These are phyloP conservation scores for Toxotes chatareus DNA, from an alignment of 2,113 vertebrate genomes.

Conservation along the genomic window DNA sequence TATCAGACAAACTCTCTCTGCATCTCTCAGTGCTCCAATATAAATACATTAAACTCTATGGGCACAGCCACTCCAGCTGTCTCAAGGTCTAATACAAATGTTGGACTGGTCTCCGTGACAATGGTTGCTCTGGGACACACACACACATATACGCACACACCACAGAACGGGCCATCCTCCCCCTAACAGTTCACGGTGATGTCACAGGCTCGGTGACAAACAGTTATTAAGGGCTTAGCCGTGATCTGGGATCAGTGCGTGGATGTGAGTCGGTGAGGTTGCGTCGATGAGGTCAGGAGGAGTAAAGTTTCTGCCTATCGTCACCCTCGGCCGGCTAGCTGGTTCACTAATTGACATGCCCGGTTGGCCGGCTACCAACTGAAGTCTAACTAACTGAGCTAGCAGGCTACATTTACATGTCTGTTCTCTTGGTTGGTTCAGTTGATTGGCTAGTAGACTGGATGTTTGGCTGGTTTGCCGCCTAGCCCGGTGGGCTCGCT, in stretches of 20 bases:
- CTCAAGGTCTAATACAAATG: slow-evolving; percentile 32
- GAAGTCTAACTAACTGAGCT: background rate
- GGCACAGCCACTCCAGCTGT: slow-evolving; percentile 11
- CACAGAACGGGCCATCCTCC: slow-evolving; percentile 70
- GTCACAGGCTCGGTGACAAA: slow-evolving; percentile 82
- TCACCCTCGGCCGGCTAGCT: slow-evolving; percentile 40
- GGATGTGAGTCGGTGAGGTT: slow-evolving; percentile 67
- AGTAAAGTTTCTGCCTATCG: slow-evolving; percentile 71
- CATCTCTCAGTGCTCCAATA: slow-evolving; percentile 17
- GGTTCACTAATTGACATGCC: slow-evolving; percentile 21
- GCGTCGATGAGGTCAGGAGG: slow-evolving; percentile 76
- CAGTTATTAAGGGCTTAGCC: slow-evolving; percentile 82
- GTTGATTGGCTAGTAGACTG: slow-evolving; percentile 46
- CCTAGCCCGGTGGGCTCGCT: slow-evolving; percentile 59
- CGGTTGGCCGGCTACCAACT: slow-evolving; percentile 5
- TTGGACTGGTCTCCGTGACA: slow-evolving; percentile 23
- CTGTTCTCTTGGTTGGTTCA: slow-evolving; percentile 27
- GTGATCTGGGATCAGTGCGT: slow-evolving; percentile 80
- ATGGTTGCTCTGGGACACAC: slow-evolving; percentile 25
- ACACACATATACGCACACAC: slow-evolving; percentile 46
- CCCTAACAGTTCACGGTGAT: slow-evolving; percentile 75
- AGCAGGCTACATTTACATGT: slow-evolving; percentile 11
- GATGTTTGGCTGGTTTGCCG: slow-evolving; percentile 38
- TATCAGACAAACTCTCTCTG: slow-evolving; percentile 51
- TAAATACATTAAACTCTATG: slow-evolving; percentile 27